Evolutionary conservation across 2,113 vertebrate genomes (phyloP), one percentile per base, ranked within the genome.

Genomic region (Aspidoscelis tigris): DNA sequence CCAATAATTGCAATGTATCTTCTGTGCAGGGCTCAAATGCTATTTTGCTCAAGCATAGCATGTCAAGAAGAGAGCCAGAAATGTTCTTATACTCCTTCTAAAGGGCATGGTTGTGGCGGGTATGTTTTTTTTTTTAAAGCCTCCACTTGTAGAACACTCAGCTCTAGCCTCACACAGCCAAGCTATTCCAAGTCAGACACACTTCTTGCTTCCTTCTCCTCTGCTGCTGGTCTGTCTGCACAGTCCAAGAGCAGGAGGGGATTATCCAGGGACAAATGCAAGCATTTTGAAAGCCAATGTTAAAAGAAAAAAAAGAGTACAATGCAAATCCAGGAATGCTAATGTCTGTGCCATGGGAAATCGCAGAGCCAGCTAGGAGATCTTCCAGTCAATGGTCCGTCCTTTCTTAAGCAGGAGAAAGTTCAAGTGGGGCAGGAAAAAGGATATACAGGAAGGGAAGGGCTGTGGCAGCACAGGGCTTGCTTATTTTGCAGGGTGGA

Each of bases 111-210:
- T 88, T 83, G 73, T 83, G 79, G 87, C 65, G 86, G 58, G 41
- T 9, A 47, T 58, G 14, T 18, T 18, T 20, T 61, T 61, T 61
- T 18, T 61, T 18, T 61, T 4, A 41, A 47, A 26, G 14, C 87
- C 83, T 92, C 88, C 84, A 92, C 92, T 89, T 91, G 90, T 84
- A 88, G 80, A 88, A 90, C 93, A 89, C 55, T 82, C 91, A 90
- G 88, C 89, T 90, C 83, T 91, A 83, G 47, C 89, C 85, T 88
- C 90, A 93, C 92, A 61, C 89, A 90, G 91, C 92, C 0, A 81
- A 53, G 82, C 47, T 44, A 74, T 76, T 81, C 80, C 79, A 81
- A 53, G 80, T 92, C 94, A 86, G 89, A 91, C 78, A 69, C 87
- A 88, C 81, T 73, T 18, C 14, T 72, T 85, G 88, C 39, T 90